These are phyloP conservation scores for Oryzias dopingdopingensis DNA, from an alignment of 2,797 vertebrate genomes.

Conservation along the genomic window DNA sequence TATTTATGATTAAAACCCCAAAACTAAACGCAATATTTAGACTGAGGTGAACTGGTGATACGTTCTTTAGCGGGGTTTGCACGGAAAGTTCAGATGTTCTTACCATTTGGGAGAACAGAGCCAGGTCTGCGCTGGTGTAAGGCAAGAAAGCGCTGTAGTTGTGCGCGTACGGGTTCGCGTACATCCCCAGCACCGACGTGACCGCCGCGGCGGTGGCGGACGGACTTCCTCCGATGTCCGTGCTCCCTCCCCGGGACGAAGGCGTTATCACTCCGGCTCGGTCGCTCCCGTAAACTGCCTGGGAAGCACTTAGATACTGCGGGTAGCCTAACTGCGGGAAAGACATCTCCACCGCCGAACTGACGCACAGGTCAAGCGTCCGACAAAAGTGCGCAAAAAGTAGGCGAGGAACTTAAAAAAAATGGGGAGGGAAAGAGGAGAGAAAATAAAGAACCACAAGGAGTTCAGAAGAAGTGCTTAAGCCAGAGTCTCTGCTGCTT, in stretches of 20 bases:
- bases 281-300: constrained; percentile 89
- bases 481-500: constrained; percentile 63
- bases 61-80: background rate
- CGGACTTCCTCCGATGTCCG: constrained; percentile 84
- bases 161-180: constrained; percentile 90
- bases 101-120: constrained; percentile 97
- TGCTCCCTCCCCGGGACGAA: constrained; percentile 85
- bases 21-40: too few relatives aligned
- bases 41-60: background rate
- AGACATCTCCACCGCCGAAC: constrained; percentile 85
- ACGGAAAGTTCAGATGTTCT: constrained; percentile 48
- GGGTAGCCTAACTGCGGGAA: constrained; percentile 97
- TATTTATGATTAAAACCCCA: too few relatives aligned
- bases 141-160: constrained; percentile 97
- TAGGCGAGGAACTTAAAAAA: constrained; percentile 27
- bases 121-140: constrained; percentile 91
- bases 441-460: constrained; percentile 31
- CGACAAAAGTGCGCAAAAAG: constrained; percentile 41
- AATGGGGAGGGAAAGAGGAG: constrained; percentile 18
- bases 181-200: constrained; percentile 94
- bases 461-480: constrained; percentile 60
- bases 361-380: constrained; percentile 56
- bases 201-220: constrained; percentile 85
- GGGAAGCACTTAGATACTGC: constrained; percentile 92
- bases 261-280: constrained; percentile 87